Evolutionary conservation across 2,888 invertebrate species (phyloP), one percentile per base, ranked within the genome.

Genomic region (Caenorhabditis angaria): DNA sequence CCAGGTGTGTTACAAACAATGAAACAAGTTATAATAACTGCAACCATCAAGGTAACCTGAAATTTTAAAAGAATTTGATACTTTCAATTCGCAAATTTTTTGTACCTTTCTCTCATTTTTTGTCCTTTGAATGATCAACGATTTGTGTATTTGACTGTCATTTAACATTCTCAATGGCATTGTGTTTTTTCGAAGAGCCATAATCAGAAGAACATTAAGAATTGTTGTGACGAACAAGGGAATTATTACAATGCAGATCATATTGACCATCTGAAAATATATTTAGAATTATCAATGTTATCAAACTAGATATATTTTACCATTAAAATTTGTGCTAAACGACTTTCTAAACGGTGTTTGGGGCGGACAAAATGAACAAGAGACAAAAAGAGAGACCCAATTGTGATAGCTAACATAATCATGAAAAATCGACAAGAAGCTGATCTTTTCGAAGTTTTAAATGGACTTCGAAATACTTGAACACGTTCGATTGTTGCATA

Each of bases 401-500:
- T 18, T 18, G 64, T 70, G 55, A 81, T 79, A 14, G 27, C 48
- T 28, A 76, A 61, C 1, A 81, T 59, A 10, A 76, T 71, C 20
- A 67, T 22, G 55, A 76, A 60, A 61, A 81, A 81, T 6, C 79
- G 71, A 10, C 60, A 53, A 0, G 81, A 81, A 2, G 73, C 41
- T 6, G 12, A 60, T 56, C 70, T 48, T 35, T 68, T 76, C 1
- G 76, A 76, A 0, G 72, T 69, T 27, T 69, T 48, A 28, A 80
- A 80, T 0, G 77, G 80, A 28, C 76, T 75, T 47, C 74, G 65
- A 56, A 80, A 74, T 3, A 81, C 81, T 53, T 78, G 77, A 12
- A 82, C 81, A 14, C 82, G 62, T 53, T 82, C 82, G 60, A 81
- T 75, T 25, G 82, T 82, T 18, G 81, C 81, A 64, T 81, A 81